Evolutionary conservation across 2,888 invertebrate species (phyloP).

Genomic region (Ophioninae sp.): DNA sequence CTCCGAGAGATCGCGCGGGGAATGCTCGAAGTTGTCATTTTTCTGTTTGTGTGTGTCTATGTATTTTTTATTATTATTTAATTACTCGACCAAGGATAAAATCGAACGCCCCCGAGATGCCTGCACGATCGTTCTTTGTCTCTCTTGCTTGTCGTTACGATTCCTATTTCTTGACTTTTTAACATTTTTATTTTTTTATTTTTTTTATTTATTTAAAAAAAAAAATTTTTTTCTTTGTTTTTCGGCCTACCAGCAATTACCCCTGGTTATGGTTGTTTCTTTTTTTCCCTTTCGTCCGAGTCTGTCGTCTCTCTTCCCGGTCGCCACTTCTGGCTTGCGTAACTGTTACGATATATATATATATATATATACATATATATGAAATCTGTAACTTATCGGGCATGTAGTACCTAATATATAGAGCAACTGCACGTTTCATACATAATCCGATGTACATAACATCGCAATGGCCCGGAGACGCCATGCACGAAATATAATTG

Average conservation of each 20-base stretch:
- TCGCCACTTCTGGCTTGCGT: conserved; percentile 46
- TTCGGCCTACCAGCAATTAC: conserved; percentile 73
- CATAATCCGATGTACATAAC: conserved; percentile 15
- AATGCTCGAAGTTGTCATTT: no score
- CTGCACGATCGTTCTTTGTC: conserved; percentile 53
- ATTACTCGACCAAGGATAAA: conserved; percentile 57
- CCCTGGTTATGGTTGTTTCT: conserved; percentile 62
- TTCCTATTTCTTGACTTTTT: conserved; percentile 14
- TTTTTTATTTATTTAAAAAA: no score
- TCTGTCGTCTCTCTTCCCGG: conserved; percentile 54
- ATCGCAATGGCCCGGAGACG: conserved; percentile 35
- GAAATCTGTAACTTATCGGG: conserved; percentile 27
- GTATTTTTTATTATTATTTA: conserved; percentile 33
- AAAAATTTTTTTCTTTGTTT: conserved; percentile 35
- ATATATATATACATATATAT: conserved; percentile 28
- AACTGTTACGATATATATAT: conserved; percentile 40
- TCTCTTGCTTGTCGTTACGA: conserved; percentile 45
- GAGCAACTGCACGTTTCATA: conserved; percentile 14
- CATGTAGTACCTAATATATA: conserved; percentile 33
- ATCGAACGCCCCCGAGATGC: conserved; percentile 55
- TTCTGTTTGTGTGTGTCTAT: neutral
- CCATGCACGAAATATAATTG: conserved; percentile 38
- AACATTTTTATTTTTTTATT: no score
- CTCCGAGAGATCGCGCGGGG: conserved; percentile 25
- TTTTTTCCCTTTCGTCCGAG: conserved; percentile 61